Evolutionary conservation across 92 coral and sea anemone genomes (phyloP), one percentile per base, ranked within the genome.

Genomic region (Palythoa heliodiscus): DNA sequence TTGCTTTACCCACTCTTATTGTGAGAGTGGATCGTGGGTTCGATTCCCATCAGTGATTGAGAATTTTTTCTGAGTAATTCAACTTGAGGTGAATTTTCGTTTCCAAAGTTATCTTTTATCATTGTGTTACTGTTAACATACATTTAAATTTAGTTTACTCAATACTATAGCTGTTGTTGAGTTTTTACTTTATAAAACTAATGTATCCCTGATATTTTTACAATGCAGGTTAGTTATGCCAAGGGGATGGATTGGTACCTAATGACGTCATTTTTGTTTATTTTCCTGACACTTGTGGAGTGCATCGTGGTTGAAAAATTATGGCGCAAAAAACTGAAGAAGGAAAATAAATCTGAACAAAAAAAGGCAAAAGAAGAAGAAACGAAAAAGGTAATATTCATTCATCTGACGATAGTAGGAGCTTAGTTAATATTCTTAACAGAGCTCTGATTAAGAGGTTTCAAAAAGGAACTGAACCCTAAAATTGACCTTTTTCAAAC

Each of bases 171-270:
- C 48, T 3, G 48, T 7, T 43, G 50, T 43, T 43, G 4, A 5
- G 69, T 63, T 19, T 63, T 63, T 17, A 4, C 22, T 19, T 17
- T 63, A n/a, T 17, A 63, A 63, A 63, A 19, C 22, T 19, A 9
- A 63, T 5, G 19, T 63, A 63, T 63, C 29, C 25, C 19, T 35
- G 19, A 48, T 37, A 8, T 20, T 50, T 74, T 50, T 4, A 47
- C 50, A 78, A 40, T 66, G 72, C 84, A 79, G 84, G 84, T 79
- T 35, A 79, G 84, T 25, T 79, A 79, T 63, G 84, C 84, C 60
- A 79, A 79, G 84, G 84, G 84, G 11, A 79, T 79, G 84, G 84
- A 79, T 73, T 79, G 84, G 84, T 79, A 79, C 71, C 43, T 79
- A 22, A 79, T 79, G 84, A 79, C 84, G 73, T 79, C 84, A 64